Conservation (phyloP, 2,113 vertebrate species). For the Lutjanus erythropterus region DNA sequence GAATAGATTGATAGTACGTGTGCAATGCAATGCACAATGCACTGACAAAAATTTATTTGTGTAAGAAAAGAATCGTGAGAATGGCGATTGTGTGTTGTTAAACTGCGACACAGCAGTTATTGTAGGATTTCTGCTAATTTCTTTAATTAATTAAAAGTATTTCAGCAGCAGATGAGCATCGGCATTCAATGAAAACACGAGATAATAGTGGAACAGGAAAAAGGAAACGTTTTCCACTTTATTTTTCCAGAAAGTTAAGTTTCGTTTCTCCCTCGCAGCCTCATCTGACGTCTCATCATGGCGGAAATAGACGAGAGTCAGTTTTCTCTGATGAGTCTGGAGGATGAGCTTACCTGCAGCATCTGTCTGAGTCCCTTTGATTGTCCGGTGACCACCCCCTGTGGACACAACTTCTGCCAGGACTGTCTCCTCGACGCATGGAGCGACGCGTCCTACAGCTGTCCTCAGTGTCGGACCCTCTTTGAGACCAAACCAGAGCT, state of each 20-base stretch:
- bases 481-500: constrained; percentile 87
- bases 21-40: too few relatives aligned
- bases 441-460: constrained; percentile 84
- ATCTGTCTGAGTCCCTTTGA: constrained; percentile 91
- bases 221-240: too few relatives aligned
- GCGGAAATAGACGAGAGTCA: background rate
- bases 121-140: too few relatives aligned
- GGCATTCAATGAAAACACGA: too few relatives aligned
- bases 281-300: constrained; percentile 4
- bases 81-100: too few relatives aligned
- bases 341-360: constrained; percentile 93
- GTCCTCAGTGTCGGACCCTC: constrained; percentile 89
- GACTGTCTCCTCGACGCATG: constrained; percentile 88
- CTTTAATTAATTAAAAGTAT: too few relatives aligned
- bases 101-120: too few relatives aligned
- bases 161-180: too few relatives aligned
- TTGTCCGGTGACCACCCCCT: constrained; percentile 92
- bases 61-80: too few relatives aligned
- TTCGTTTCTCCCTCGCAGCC: constrained; percentile 56
- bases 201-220: too few relatives aligned
- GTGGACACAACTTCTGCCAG: constrained; percentile 96
- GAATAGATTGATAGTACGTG: too few relatives aligned
- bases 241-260: constrained; percentile 36
- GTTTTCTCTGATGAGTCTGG: constrained; percentile 78
- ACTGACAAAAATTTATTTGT: too few relatives aligned